phyloP scores from a whole-genome alignment of 2,888 invertebrate genomes.

The Laothoe populi region DNA sequence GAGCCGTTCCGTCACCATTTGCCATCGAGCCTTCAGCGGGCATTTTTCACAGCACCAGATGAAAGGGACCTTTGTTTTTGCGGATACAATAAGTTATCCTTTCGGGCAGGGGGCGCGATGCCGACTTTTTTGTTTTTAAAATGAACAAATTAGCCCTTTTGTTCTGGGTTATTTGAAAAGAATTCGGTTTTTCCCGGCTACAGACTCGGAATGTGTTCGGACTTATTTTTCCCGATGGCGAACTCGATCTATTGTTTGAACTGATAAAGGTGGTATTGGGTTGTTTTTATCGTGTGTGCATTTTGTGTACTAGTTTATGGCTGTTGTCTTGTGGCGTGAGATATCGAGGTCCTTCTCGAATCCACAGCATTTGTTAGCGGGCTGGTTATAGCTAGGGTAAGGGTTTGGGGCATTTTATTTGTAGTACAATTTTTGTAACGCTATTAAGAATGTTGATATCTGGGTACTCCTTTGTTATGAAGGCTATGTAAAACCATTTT shows the following conservation, averaged over 20 bases:
- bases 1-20: slow-evolving; percentile 54
- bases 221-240: slow-evolving; percentile 19
- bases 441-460: neutral
- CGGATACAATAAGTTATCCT: slow-evolving; percentile 32
- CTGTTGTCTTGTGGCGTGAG: slow-evolving; percentile 16
- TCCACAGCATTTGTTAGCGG: slow-evolving; percentile 18
- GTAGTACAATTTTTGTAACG: neutral
- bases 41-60: slow-evolving; percentile 55
- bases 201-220: slow-evolving; percentile 2
- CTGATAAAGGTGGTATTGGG: slow-evolving; percentile 22
- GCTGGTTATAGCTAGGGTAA: neutral
- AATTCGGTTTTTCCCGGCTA: slow-evolving; percentile 37
- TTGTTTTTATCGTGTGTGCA: slow-evolving; percentile 20
- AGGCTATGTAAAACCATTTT: too few relatives aligned
- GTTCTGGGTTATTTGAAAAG: slow-evolving; percentile 52
- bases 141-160: slow-evolving; percentile 64
- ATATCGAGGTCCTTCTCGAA: slow-evolving; percentile 11
- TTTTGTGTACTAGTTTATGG: slow-evolving; percentile 18
- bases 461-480: too few relatives aligned
- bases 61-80: slow-evolving; percentile 45
- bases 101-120: slow-evolving; percentile 33
- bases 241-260: slow-evolving; percentile 20
- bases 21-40: slow-evolving; percentile 40
- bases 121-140: slow-evolving; percentile 40
- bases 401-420: neutral